Evolutionary conservation across 2,888 invertebrate genomes (phyloP).

Genomic region (Erebia ligea): DNA sequence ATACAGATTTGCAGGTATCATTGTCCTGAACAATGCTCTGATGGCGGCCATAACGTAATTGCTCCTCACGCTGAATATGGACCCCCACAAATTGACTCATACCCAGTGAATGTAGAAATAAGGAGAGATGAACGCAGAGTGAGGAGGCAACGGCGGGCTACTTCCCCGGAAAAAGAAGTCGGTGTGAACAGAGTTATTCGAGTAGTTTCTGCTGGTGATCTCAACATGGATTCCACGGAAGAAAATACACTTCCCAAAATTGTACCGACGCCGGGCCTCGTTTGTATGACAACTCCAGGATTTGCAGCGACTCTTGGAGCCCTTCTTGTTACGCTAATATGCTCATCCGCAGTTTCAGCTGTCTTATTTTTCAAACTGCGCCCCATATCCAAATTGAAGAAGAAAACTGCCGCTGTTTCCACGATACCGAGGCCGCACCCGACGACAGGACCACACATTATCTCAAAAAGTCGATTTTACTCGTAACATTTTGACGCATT

Average conservation of each 20-base stretch:
- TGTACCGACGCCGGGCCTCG: slow-evolving; percentile 88
- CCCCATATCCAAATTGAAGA: slow-evolving; percentile 84
- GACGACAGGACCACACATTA: slow-evolving; percentile 70
- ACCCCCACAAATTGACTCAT: slow-evolving; percentile 84
- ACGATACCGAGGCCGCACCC: slow-evolving; percentile 77
- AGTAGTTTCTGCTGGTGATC: slow-evolving; percentile 95
- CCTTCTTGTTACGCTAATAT: slow-evolving; percentile 90
- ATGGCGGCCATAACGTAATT: slow-evolving; percentile 79
- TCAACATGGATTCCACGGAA: slow-evolving; percentile 91
- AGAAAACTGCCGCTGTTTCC: slow-evolving; percentile 78
- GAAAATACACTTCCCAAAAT: slow-evolving; percentile 83
- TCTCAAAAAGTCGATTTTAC: slow-evolving; percentile 86
- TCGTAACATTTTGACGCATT: slow-evolving; percentile 78
- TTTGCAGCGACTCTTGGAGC: slow-evolving; percentile 94
- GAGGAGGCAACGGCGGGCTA: slow-evolving; percentile 85
- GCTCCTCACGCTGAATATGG: slow-evolving; percentile 87
- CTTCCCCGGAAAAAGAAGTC: slow-evolving; percentile 89
- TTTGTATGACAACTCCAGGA: slow-evolving; percentile 97
- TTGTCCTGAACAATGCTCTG: slow-evolving; percentile 96
- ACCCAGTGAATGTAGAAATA: slow-evolving; percentile 85
- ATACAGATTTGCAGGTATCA: slow-evolving; percentile 97
- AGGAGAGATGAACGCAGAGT: slow-evolving; percentile 89
- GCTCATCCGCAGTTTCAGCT: slow-evolving; percentile 93
- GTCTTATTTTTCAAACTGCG: slow-evolving; percentile 92
- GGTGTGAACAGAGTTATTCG: slow-evolving; percentile 94